These are phyloP conservation scores for Setipinna tenuifilis DNA, from an alignment of 2,797 vertebrate genomes.

Conservation along the genomic window DNA sequence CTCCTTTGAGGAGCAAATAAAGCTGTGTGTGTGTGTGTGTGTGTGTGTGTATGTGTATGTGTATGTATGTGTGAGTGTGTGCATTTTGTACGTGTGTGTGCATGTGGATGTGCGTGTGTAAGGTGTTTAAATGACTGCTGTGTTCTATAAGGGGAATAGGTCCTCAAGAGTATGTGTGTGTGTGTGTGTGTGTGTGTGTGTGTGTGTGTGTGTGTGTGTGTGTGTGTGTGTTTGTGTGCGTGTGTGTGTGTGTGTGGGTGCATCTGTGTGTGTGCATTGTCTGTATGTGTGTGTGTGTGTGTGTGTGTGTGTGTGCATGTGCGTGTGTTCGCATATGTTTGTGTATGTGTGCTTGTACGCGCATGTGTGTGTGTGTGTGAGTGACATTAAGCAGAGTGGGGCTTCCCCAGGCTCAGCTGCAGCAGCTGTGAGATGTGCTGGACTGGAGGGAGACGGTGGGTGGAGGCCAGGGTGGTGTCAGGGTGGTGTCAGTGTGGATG, in stretches of 20 bases:
- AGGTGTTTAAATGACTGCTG: too few species aligned
- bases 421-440: slow-evolving; percentile 37
- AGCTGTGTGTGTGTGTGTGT: background rate
- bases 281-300: background rate
- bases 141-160: too few species aligned
- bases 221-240: too few species aligned
- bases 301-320: background rate
- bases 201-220: too few species aligned
- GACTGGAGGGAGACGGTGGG: slow-evolving; percentile 33
- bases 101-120: too few species aligned
- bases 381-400: background rate
- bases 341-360: background rate
- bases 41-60: background rate
- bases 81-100: too few species aligned
- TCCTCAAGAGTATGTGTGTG: too few species aligned
- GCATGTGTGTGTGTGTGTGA: background rate
- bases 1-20: background rate
- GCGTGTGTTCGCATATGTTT: too few species aligned
- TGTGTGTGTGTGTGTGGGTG: too few species aligned
- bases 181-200: too few species aligned
- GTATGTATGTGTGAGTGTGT: background rate
- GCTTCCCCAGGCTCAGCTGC: slow-evolving; percentile 30
- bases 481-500: slow-evolving; percentile 37
- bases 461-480: slow-evolving; percentile 5
- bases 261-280: too few species aligned